These are phyloP conservation scores for Parauchenoglanis ngamensis DNA, from an alignment of 2,797 vertebrate genomes.

Conservation along the genomic window DNA sequence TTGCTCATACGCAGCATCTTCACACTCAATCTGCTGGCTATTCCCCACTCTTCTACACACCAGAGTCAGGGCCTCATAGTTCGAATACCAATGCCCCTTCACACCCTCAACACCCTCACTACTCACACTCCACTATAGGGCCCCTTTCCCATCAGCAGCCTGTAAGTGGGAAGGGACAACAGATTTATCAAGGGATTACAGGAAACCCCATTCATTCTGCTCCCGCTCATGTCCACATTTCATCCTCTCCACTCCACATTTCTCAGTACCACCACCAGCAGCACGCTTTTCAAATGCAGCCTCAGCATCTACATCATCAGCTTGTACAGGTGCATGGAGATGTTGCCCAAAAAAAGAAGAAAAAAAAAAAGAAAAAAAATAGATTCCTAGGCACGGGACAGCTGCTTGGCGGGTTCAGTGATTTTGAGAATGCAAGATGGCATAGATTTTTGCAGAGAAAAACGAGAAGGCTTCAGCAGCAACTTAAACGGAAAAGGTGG, in stretches of 20 bases:
- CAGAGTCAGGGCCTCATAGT: conserved; percentile 63
- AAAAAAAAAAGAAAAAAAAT: conserved; percentile 72
- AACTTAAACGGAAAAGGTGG: conserved; percentile 73
- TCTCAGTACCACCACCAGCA: conserved; percentile 57
- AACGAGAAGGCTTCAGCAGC: conserved; percentile 68
- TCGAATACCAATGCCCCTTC: conserved; percentile 60
- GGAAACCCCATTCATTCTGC: conserved; percentile 56
- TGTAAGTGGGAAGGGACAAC: conserved; percentile 53
- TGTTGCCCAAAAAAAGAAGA: conserved; percentile 64
- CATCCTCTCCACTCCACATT: conserved; percentile 49
- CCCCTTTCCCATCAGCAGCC: conserved; percentile 62
- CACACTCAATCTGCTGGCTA: conserved; percentile 66
- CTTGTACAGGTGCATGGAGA: conserved; percentile 65
- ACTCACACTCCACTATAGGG: conserved; percentile 52
- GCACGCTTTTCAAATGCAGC: conserved; percentile 72
- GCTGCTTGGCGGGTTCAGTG: conserved; percentile 71
- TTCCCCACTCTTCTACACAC: conserved; percentile 72
- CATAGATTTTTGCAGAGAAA: conserved; percentile 65
- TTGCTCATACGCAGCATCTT: conserved; percentile 53
- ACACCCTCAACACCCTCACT: conserved; percentile 58
- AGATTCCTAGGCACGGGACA: conserved; percentile 73
- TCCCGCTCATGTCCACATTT: conserved; percentile 55
- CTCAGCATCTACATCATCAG: conserved; percentile 60
- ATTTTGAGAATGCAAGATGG: conserved; percentile 71
- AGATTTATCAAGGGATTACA: conserved; percentile 56